Evolutionary conservation across 1,140 invertebrate species (phyloP).

Genomic region (Aradophagus sp.): DNA sequence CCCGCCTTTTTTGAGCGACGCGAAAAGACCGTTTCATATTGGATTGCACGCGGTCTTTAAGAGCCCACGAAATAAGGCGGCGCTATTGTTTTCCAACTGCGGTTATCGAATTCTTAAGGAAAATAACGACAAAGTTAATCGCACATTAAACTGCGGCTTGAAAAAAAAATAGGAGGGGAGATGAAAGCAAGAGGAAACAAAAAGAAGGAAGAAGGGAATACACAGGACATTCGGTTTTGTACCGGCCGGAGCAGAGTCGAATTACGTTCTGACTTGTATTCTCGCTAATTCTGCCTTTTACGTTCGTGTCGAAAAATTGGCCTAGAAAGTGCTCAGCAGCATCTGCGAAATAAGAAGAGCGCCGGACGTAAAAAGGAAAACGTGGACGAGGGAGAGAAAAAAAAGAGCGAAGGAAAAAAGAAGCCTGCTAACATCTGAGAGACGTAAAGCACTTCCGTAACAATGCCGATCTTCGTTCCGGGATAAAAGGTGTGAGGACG

Average conservation of each 20-base stretch:
- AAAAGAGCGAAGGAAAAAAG: constrained; percentile 12
- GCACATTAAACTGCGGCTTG: too few species aligned
- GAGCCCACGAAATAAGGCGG: too few species aligned
- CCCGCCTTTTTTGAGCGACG: too few species aligned
- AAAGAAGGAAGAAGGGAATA: too few species aligned
- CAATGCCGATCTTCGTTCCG: constrained; percentile 64
- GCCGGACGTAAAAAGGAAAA: constrained; percentile 28
- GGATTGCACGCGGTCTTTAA: too few species aligned
- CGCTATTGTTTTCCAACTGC: too few species aligned
- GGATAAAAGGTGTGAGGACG: constrained; percentile 61
- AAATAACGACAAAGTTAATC: too few species aligned
- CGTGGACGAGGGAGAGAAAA: not conserved
- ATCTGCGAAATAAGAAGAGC: constrained; percentile 37
- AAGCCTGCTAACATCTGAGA: constrained; percentile 44
- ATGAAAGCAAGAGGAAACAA: too few species aligned
- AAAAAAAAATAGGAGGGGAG: too few species aligned
- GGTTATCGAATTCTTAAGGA: too few species aligned
- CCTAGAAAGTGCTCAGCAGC: constrained; percentile 36
- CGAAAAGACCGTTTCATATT: too few species aligned
- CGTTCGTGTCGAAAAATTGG: constrained; percentile 49
- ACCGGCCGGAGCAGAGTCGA: constrained; percentile 28
- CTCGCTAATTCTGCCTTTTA: constrained; percentile 44
- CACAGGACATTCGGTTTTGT: constrained; percentile 20
- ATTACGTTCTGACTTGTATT: constrained; percentile 26
- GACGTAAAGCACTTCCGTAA: constrained; percentile 64